Conservation (phyloP, 2,888 invertebrate species). For the Oscheius sp. region DNA sequence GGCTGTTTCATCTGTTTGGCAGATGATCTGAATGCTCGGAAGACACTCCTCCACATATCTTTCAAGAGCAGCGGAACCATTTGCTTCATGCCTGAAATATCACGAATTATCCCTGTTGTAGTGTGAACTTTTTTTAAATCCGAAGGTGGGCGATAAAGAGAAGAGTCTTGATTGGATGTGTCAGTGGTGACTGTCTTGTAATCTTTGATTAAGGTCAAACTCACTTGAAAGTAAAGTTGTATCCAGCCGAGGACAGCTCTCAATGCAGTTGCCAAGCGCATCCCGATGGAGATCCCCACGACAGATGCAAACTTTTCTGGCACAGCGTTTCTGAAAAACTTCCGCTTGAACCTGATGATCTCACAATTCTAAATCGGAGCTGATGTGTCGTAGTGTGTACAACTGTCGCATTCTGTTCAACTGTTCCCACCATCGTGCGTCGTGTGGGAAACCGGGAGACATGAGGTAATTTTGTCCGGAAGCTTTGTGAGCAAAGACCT, state of each 20-base stretch:
- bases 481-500: too few species aligned
- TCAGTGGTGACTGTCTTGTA: neutral
- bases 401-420: too few species aligned
- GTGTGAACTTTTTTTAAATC: too few species aligned
- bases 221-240: slow-evolving; percentile 11
- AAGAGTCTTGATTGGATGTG: slow-evolving; percentile 4
- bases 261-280: slow-evolving; percentile 9
- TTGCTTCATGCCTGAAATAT: slow-evolving; percentile 46
- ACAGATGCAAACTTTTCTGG: slow-evolving; percentile 13
- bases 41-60: slow-evolving; percentile 51
- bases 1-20: slow-evolving; percentile 3
- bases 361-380: too few species aligned
- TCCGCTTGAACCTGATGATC: neutral
- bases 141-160: slow-evolving; percentile 4
- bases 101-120: too few species aligned
- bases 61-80: slow-evolving; percentile 56
- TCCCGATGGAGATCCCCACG: slow-evolving; percentile 29
- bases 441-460: too few species aligned
- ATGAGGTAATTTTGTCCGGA: too few species aligned
- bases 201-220: slow-evolving; percentile 1
- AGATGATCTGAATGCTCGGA: slow-evolving; percentile 40
- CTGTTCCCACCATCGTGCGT: too few species aligned
- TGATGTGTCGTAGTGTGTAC: too few species aligned
- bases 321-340: slow-evolving; percentile 20
- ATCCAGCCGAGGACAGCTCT: neutral